Conservation (phyloP, 2,113 vertebrate species). For the Acrocephalus kingi region DNA sequence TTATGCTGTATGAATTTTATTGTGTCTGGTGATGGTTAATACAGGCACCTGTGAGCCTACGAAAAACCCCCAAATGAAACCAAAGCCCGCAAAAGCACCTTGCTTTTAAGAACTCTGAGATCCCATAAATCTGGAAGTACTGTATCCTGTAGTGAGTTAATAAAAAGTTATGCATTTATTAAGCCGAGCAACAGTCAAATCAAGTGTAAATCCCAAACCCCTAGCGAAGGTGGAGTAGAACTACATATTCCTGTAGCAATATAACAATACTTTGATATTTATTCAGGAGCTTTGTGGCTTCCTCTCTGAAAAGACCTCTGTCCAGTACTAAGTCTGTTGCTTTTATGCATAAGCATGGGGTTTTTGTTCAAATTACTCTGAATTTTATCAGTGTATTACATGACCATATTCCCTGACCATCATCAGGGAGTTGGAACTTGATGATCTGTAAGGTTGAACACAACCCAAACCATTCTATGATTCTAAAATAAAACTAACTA, state of each 20-base stretch:
- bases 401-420: background rate
- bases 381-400: background rate
- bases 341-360: background rate
- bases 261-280: background rate
- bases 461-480: background rate
- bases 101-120: background rate
- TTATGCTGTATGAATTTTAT: background rate
- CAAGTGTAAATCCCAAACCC: background rate
- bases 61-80: background rate
- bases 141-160: background rate
- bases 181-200: background rate
- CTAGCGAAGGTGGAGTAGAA: background rate
- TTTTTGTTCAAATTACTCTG: background rate
- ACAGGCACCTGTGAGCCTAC: background rate
- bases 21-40: background rate
- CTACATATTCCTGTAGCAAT: background rate
- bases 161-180: background rate
- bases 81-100: background rate
- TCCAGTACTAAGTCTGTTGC: background rate
- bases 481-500: background rate
- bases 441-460: accelerated
- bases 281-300: background rate
- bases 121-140: background rate
- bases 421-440: background rate
- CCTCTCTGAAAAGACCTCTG: background rate